Evolutionary conservation across 2,113 vertebrate genomes (phyloP), one percentile per base, ranked within the genome.

Genomic region (Bombycilla garrulus): DNA sequence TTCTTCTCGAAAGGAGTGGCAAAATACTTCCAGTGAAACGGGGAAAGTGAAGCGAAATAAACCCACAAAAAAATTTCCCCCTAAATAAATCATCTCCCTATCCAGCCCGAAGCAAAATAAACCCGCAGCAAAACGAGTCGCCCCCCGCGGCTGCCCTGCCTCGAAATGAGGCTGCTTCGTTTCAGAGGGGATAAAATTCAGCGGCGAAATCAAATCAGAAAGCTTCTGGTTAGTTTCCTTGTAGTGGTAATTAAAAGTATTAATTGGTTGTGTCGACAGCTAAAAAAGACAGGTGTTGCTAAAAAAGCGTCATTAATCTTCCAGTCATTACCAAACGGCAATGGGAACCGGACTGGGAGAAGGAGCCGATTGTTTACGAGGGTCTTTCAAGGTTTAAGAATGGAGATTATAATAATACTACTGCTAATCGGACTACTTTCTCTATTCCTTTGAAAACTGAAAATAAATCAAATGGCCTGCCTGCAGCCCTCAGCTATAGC

Each of bases 291-390:
- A 97, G 96, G 91, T 96, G 94, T 78, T 92, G 71, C 84, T 74
- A 70, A 84, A 96, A 95, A 93, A 96, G 83, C 66, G 54, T 87
- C 93, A 95, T 97, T 96, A 96, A 96, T 97, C 97, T 96, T 96
- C 91, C 94, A 90, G 83, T 80, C 83, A 48, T 91, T 90, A 44
- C 47, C 17, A 33, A 56, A 51, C 4, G 19, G 85, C 25, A 15
- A 64, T 72, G 81, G 89, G 67, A 93, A 87, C 20, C 2, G 70
- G 64, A 71, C 40, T 70, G 88, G 51, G 90, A 90, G 90, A 93
- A 86, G 91, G 48, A 81, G 70, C 16, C 35, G 64, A 86, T 94
- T 96, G 96, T 96, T 94, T 88, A 66, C 33, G 35, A 82, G 85
- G 80, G 74, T 90, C 60, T 93, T 82, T 72, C 93, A 80, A 53